Base-by-base conservation (phyloP, 2,888 invertebrate species). In the Drosophila formosana region DNA sequence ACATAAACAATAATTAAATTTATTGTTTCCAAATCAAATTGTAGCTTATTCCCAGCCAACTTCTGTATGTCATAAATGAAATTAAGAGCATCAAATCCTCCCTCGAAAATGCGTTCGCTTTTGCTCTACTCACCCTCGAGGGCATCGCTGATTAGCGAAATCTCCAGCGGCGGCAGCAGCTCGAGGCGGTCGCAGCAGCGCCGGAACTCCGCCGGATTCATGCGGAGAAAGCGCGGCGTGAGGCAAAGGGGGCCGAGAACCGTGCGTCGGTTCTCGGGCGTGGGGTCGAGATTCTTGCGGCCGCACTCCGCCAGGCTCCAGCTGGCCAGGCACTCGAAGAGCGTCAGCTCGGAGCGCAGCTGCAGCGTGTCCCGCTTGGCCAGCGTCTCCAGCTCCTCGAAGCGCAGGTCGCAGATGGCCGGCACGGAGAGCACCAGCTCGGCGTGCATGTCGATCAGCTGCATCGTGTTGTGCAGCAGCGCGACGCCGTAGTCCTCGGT, bases 401-500 rank as follows among this genome's bases (percentile, higher is more conserved):
- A 93, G 18, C 92, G 86, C 23, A 93, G 75, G 41, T 91, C 89
- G 25, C 77, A 78, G 66, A 93, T 91, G 76, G 90, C 90, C 2
- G 83, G 78, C 76, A 90, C 90, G 46, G 89, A 86, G 25, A 93
- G 78, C 56, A 92, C 74, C 52, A 91, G 79, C 69, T 91, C 91
- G n/a, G 92, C 92, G 30, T 92, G 91, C 92, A 93, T 92, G 34
- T 93, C 93, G 62, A 93, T 92, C 51, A 92, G 74, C 71, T 93
- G 93, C 23, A 93, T 79, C 3, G 92, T 90, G 66, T 93, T 93
- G 70, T 90, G 91, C 47, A 93, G 78, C 74, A 93, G 66, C 6
- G 92, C 92, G 41, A 91, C 90, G 58, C 92, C 89, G 64, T 90
- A 91, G 66, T 93, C 92, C 63, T 93, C 93, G 34, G 91, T 91